Evolutionary conservation across 1,140 invertebrate genomes (phyloP), one percentile per base, ranked within the genome.

Genomic region (Acromyrmex charruanus): DNA sequence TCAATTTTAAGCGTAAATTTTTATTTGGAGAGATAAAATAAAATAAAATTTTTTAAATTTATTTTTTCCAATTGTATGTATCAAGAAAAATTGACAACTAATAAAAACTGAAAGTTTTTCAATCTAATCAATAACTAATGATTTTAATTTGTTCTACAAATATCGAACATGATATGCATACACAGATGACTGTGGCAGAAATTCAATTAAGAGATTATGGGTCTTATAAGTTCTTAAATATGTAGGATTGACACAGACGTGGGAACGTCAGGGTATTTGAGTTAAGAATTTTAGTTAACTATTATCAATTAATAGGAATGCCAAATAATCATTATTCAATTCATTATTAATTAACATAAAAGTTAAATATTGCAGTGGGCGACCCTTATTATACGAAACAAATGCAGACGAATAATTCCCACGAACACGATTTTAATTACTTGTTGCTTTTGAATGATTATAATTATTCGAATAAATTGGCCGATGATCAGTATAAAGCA

Each of bases 391-490:
- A 16, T 39, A 14, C 4, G 5, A 39, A 69, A 18, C 21, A 39
- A 69, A 39, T 69, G 35, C 9, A 44, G 3, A 1, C 21, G 10
- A 58, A 58, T 28, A 71, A 59, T 44, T 44, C 16, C 59, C 75
- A 31, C 16, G 21, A 81, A 14, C n/a, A 55, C 31, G 18, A 59
- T 59, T 71, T 81, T 59, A 81, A 81, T 69, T 69, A 44, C 14
- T 49, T 69, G n/a, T 69, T 53, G n/a, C 35, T 71, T 81, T 71
- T 25, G 12, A 58, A 18, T 10, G 21, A 81, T 81, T 81, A 71
- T 28, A 44, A 44, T 81, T 16, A 16, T 44, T 44, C 51, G 16
- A 39, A 49, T 31, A 81, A 81, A 58, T 69, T 81, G 10, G 5
- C 5, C 10, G 31, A 28, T 71, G 10, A 81, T 69, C 31, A 44